phyloP scores from a whole-genome alignment of 1,140 invertebrate species.

The Thaumetopoea pityocampa region DNA sequence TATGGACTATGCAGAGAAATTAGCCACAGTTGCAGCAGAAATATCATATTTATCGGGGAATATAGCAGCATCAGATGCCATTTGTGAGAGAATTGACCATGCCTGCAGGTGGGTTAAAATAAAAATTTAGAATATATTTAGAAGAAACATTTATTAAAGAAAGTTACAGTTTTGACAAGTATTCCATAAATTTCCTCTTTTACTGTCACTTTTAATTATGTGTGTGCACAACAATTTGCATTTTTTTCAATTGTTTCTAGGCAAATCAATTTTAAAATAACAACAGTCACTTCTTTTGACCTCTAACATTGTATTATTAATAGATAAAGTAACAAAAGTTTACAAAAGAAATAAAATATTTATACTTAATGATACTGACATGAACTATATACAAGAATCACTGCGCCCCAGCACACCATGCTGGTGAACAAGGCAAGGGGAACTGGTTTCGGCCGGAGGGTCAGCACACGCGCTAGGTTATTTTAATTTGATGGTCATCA shows the following conservation, averaged over 20 bases:
- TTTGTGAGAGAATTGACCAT: slow-evolving; percentile 70
- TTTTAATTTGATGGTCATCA: too few relatives aligned
- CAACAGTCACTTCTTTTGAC: slow-evolving; percentile 34
- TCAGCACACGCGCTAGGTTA: too few relatives aligned
- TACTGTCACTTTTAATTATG: slow-evolving; percentile 14
- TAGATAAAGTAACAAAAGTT: slow-evolving; percentile 28
- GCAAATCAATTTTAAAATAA: slow-evolving; percentile 26
- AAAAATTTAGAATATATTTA: slow-evolving; percentile 19
- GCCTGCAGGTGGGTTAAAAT: slow-evolving; percentile 58
- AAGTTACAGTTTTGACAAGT: slow-evolving; percentile 40
- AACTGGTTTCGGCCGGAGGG: too few relatives aligned
- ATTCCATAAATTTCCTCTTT: slow-evolving; percentile 21
- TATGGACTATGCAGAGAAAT: slow-evolving; percentile 71
- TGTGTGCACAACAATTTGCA: slow-evolving; percentile 13
- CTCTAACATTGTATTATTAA: slow-evolving; percentile 38
- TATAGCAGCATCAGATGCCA: slow-evolving; percentile 66
- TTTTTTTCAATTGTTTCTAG: slow-evolving; percentile 9
- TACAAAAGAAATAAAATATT: slow-evolving; percentile 18
- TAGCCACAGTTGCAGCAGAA: slow-evolving; percentile 70
- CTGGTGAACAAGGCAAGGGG: too few relatives aligned
- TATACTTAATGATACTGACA: slow-evolving; percentile 14
- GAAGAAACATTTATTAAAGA: slow-evolving; percentile 58
- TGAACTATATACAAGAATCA: too few relatives aligned
- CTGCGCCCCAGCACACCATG: too few relatives aligned
- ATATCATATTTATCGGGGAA: slow-evolving; percentile 72